Evolutionary conservation across 2,797 vertebrate genomes (phyloP).

Genomic region (Vireo griseus): DNA sequence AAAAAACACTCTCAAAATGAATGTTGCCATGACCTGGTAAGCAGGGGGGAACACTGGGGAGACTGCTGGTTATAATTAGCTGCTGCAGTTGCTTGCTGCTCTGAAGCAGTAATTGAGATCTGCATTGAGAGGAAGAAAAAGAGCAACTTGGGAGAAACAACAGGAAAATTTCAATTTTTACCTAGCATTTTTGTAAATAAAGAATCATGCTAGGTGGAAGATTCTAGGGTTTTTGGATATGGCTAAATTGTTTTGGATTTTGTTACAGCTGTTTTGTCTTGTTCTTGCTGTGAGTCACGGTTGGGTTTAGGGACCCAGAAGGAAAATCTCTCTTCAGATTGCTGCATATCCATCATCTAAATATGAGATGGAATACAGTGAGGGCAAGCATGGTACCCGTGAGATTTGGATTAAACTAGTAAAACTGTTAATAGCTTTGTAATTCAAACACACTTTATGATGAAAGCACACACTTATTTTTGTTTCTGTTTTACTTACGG

Average conservation of each 20-base stretch:
- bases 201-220: not conserved
- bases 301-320: not conserved
- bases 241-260: not conserved
- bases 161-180: not conserved
- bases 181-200: not conserved
- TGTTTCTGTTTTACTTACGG: not conserved
- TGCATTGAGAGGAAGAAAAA: not conserved
- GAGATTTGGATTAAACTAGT: not conserved
- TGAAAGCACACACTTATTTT: not conserved
- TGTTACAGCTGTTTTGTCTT: not conserved
- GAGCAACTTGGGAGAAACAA: not conserved
- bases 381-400: not conserved
- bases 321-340: not conserved
- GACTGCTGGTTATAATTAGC: conserved; percentile 40
- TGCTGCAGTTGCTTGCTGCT: not conserved
- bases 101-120: not conserved
- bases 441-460: not conserved
- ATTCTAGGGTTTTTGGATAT: not conserved
- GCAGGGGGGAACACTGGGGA: not conserved
- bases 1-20: not conserved
- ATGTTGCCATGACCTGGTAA: not conserved
- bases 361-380: not conserved
- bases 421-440: not conserved
- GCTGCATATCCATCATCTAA: not conserved
- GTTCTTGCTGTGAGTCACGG: not conserved